These are phyloP conservation scores for Onychomys arenicola DNA, from an alignment of 2,797 vertebrate species.

Conservation along the genomic window DNA sequence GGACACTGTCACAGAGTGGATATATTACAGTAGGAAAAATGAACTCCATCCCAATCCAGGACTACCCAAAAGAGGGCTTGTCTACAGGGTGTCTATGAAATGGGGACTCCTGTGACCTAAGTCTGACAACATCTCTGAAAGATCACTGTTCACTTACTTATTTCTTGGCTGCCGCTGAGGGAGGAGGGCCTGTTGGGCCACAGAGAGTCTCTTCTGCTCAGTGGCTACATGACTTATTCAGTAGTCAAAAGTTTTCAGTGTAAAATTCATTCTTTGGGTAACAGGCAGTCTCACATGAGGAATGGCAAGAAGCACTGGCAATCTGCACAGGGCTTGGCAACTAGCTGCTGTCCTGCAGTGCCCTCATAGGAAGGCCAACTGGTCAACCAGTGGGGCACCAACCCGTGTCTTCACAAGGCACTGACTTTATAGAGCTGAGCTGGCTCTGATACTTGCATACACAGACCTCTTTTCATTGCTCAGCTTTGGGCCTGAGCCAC, in stretches of 20 bases:
- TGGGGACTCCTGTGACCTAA: neutral
- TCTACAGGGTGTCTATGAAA: neutral
- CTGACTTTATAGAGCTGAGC: neutral
- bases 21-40: neutral
- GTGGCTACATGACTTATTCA: neutral
- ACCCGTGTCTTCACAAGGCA: neutral
- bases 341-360: neutral
- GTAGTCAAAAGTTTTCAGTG: neutral
- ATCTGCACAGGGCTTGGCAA: neutral
- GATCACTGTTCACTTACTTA: neutral
- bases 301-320: neutral
- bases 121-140: neutral
- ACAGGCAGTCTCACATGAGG: neutral
- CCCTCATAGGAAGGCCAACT: neutral
- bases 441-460: neutral
- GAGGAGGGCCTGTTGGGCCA: neutral
- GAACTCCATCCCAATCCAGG: neutral
- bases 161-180: neutral
- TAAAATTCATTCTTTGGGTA: neutral
- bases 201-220: neutral
- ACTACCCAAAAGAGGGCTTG: neutral
- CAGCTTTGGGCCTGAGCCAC: neutral
- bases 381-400: neutral
- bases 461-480: neutral
- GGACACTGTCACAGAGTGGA: neutral